Evolutionary conservation across 1,140 invertebrate genomes (phyloP).

Genomic region (Frieseomelitta varia): DNA sequence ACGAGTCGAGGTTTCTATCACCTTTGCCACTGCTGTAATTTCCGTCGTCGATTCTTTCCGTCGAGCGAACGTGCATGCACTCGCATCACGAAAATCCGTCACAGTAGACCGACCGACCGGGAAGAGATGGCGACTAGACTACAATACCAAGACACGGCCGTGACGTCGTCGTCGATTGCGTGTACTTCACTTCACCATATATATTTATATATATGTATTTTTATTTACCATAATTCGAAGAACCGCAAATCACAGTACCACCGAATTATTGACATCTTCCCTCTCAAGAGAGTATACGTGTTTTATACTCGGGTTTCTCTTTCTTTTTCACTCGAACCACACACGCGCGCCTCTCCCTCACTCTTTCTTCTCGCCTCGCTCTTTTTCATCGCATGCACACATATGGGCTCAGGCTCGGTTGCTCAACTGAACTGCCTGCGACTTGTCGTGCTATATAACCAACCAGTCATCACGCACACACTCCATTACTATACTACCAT

Average conservation of each 20-base stretch:
- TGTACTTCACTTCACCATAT: not conserved
- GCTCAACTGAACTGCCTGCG: conserved; percentile 66
- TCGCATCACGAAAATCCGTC: conserved; percentile 45
- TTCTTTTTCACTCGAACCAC: conserved; percentile 15
- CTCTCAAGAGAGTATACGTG: conserved; percentile 31
- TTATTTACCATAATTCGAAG: conserved; percentile 17
- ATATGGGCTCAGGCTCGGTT: conserved; percentile 62
- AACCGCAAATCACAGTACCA: conserved; percentile 31
- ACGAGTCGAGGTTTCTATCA: conserved; percentile 11
- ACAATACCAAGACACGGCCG: conserved; percentile 33
- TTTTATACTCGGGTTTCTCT: conserved; percentile 21
- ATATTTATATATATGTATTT: not conserved
- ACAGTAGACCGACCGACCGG: conserved; percentile 31
- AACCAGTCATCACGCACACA: conserved; percentile 41
- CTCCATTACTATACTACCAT: not conserved
- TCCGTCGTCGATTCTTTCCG: conserved; percentile 7
- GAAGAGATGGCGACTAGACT: conserved; percentile 43
- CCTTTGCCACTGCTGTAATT: conserved; percentile 34
- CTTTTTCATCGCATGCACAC: conserved; percentile 55
- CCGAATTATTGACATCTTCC: conserved; percentile 76
- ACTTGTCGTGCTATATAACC: conserved; percentile 64
- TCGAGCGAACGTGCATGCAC: conserved; percentile 37
- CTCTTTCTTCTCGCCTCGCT: conserved; percentile 32
- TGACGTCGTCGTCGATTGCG: conserved; percentile 30
- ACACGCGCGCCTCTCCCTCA: conserved; percentile 9